Evolutionary conservation across 2,888 invertebrate genomes (phyloP).

Genomic region (Teleiodes luculella): DNA sequence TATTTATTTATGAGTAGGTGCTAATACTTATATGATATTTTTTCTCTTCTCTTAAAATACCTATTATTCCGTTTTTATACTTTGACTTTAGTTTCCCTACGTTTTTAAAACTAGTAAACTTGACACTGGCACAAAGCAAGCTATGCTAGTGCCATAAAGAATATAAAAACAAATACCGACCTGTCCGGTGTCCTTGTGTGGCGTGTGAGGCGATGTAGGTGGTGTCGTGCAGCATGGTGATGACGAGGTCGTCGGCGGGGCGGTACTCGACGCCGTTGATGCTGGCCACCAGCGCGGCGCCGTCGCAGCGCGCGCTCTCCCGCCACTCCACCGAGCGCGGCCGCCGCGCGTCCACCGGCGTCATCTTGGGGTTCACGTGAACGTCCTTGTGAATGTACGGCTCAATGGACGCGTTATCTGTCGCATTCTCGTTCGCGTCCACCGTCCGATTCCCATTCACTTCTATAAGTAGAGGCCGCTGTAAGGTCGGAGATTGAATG

Average conservation of each 20-base stretch:
- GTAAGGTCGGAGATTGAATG: constrained; percentile 60
- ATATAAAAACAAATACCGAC: constrained; percentile 37
- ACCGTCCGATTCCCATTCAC: constrained; percentile 52
- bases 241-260: constrained; percentile 68
- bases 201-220: constrained; percentile 65
- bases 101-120: too few relatives aligned
- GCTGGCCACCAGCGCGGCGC: constrained; percentile 67
- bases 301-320: constrained; percentile 50
- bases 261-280: constrained; percentile 71
- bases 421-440: constrained; percentile 49
- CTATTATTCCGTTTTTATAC: too few relatives aligned
- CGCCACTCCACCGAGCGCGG: constrained; percentile 67
- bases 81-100: too few relatives aligned
- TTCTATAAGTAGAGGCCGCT: constrained; percentile 62
- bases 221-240: constrained; percentile 72
- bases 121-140: too few relatives aligned
- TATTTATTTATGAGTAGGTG: too few relatives aligned
- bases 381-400: constrained; percentile 74
- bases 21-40: too few relatives aligned
- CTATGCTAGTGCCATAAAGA: too few relatives aligned
- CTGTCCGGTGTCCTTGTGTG: constrained; percentile 64
- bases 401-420: constrained; percentile 53
- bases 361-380: constrained; percentile 77
- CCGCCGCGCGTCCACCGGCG: constrained; percentile 62
- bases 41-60: too few relatives aligned